These are phyloP conservation scores for Pseudomyrmex concolor DNA, from an alignment of 1,140 invertebrate genomes.

Conservation along the genomic window DNA sequence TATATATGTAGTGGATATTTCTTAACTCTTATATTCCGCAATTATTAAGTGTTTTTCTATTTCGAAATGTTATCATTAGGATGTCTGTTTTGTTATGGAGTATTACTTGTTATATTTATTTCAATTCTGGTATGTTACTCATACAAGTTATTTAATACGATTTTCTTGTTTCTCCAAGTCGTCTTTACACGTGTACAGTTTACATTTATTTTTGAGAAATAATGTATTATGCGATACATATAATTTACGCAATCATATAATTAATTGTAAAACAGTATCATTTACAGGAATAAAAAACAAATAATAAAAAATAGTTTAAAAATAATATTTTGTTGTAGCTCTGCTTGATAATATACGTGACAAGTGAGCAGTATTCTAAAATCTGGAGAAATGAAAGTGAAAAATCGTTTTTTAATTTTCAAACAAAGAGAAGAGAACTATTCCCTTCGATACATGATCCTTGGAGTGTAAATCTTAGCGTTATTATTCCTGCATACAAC, in stretches of 20 bases:
- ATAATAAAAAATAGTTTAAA: background rate
- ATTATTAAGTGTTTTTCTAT: background rate
- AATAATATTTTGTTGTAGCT: constrained; percentile 84
- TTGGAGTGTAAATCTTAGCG: constrained; percentile 90
- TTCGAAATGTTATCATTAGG: constrained; percentile 22
- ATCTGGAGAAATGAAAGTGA: constrained; percentile 90
- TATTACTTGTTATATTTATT: background rate
- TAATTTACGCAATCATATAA: background rate
- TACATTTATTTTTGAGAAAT: background rate
- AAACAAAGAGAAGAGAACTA: constrained; percentile 84
- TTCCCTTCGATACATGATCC: constrained; percentile 92
- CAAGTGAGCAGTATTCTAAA: constrained; percentile 89
- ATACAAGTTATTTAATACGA: background rate
- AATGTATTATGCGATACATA: background rate
- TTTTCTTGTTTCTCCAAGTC: background rate
- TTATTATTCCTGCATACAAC: constrained; percentile 97
- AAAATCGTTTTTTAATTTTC: constrained; percentile 90
- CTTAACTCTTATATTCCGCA: background rate
- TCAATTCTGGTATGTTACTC: constrained; percentile 19
- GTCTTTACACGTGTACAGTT: constrained; percentile 1
- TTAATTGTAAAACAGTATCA: background rate
- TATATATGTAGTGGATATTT: background rate
- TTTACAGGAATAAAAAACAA: background rate
- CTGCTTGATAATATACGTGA: constrained; percentile 86
- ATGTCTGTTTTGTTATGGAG: constrained; percentile 15